Base-by-base conservation (phyloP, 2,797 vertebrate species). In the Chrosomus eos region DNA sequence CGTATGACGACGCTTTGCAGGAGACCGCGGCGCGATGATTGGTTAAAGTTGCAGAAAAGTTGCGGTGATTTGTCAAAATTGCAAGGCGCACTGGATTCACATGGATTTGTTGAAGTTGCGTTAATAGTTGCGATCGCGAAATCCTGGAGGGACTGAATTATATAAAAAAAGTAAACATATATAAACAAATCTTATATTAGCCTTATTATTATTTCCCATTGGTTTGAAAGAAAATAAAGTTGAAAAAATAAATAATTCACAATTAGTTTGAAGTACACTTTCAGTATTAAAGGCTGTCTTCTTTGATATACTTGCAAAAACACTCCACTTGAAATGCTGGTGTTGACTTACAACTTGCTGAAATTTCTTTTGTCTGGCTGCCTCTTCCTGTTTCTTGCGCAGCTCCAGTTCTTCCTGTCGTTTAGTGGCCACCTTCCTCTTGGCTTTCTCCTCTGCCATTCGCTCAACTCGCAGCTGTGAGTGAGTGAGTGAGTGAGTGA, bases 341-440 rank as follows among this genome's bases (percentile, higher is more conserved):
- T 38, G 23, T 66, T 48, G 38, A 48, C 91, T 93, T 60, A 93
- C 94, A 14, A 86, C 93, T 88, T 92, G 93, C 68, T 93, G 93
- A 38, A 93, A 55, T 85, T 93, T 95, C 88, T 92, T 94, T 88
- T 66, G 93, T 80, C 88, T 87, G 0, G 94, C 93, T 58, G 97
- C 98, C 55, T 99, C 98, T 5, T 99, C 97, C 19, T 97, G 90
- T 85, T 97, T 95, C 64, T 93, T 95, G 86, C 93, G 94, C 72
- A 88, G 92, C 66, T 96, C 95, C 81, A 95, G 84, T 70, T 96
- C 95, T 84, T 96, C 95, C 86, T 94, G 95, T 7, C 94, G 94
- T 88, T 96, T 96, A 0, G 85, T 0, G 23, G 92, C 93, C 48
- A 88, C 81, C 76, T 93, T 95, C 86, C 92, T 95, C 87, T 96